A percentile compares a stretch with the other conserved stretches of the same genome.
Evolutionary conservation across 2,113 vertebrate species (phyloP).

Genomic region (Castor canadensis): DNA sequence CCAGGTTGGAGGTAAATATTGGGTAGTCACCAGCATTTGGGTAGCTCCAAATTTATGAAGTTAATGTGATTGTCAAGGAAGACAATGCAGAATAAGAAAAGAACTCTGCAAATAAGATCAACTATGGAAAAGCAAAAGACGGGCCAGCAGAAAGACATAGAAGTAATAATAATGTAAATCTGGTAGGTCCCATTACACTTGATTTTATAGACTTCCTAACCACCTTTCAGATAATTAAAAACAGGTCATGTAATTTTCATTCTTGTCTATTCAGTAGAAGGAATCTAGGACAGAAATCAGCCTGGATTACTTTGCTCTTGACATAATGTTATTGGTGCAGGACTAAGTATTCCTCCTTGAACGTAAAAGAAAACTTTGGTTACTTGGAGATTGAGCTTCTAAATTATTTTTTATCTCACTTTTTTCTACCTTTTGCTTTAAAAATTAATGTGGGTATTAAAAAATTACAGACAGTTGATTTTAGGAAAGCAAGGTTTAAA

Average conservation of each 20-base stretch:
- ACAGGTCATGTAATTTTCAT: neutral
- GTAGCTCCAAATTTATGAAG: neutral
- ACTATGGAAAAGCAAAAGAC: neutral
- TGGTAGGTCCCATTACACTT: neutral
- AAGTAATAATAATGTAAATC: neutral
- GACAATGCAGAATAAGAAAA: neutral
- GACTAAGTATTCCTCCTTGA: neutral
- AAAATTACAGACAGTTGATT: neutral
- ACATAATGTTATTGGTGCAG: neutral
- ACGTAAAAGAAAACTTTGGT: neutral
- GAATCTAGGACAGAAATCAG: neutral
- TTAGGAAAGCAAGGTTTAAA: neutral
- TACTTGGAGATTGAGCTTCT: neutral
- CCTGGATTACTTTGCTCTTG: neutral
- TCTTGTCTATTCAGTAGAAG: neutral
- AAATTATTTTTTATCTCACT: neutral
- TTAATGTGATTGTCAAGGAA: neutral
- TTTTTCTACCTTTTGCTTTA: neutral
- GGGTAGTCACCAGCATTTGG: neutral
- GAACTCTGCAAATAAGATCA: neutral
- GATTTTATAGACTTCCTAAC: conserved; percentile 21
- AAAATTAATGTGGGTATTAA: neutral
- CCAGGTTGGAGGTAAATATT: neutral
- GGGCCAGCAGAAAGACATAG: neutral
- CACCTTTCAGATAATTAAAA: neutral